Conservation (phyloP, 2,888 invertebrate genomes). For the Caenorhabditis becei region DNA sequence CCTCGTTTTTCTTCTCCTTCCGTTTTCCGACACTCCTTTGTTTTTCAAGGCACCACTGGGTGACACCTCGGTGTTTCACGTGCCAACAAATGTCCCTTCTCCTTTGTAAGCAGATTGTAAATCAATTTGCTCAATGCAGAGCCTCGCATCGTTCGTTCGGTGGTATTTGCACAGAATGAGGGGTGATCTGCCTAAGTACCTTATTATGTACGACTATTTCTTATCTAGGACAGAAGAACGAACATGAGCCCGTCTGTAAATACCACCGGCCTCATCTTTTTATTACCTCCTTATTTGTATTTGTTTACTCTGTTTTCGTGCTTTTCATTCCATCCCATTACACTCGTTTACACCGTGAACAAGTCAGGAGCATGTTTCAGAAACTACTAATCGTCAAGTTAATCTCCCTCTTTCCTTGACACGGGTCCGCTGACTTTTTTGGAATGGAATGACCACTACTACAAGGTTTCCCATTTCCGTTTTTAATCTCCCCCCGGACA, state of each 20-base stretch:
- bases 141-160: conserved; percentile 39
- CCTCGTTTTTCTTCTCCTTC: conserved; percentile 26
- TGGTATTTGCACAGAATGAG: conserved; percentile 53
- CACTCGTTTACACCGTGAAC: neutral
- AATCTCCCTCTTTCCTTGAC: conserved; percentile 38
- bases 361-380: conserved; percentile 22
- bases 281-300: conserved; percentile 19
- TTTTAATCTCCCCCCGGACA: conserved; percentile 15
- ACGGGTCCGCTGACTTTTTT: conserved; percentile 17
- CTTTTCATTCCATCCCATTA: conserved; percentile 22
- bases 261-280: conserved; percentile 36
- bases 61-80: conserved; percentile 48
- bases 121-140: conserved; percentile 55
- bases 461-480: conserved; percentile 13
- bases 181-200: conserved; percentile 57
- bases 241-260: conserved; percentile 47
- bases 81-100: conserved; percentile 44
- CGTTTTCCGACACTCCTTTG: conserved; percentile 43
- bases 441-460: conserved; percentile 38
- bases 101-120: conserved; percentile 53
- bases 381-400: conserved; percentile 53
- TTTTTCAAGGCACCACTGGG: conserved; percentile 39
- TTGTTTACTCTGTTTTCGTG: conserved; percentile 22
- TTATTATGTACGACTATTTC: conserved; percentile 58
- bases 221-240: conserved; percentile 35